Conservation (phyloP, 2,888 invertebrate genomes). For the Pammene fasciana region DNA sequence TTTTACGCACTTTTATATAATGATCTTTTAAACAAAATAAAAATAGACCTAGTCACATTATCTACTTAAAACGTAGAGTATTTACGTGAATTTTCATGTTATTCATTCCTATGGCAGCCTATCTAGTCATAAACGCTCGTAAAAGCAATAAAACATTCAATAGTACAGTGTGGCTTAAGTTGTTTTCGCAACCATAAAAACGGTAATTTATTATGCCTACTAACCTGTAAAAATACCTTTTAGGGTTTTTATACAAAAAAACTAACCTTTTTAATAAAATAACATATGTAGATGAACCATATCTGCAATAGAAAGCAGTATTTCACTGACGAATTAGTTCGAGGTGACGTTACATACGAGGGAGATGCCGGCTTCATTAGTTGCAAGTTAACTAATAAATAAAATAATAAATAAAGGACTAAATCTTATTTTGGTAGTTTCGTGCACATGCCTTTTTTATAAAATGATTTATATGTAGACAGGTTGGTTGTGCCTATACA, state of each 20-base stretch:
- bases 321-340: too few species aligned
- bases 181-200: background rate
- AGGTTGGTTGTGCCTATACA: background rate
- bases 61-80: too few species aligned
- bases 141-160: slow-evolving; percentile 2
- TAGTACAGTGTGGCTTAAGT: background rate
- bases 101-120: background rate
- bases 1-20: too few species aligned
- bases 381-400: background rate
- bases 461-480: background rate
- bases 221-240: background rate
- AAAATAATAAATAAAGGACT: too few species aligned
- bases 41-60: too few species aligned
- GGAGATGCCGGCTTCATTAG: background rate
- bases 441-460: too few species aligned
- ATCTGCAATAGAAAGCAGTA: too few species aligned
- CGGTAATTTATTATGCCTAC: background rate
- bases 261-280: background rate
- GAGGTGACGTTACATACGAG: too few species aligned
- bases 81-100: background rate
- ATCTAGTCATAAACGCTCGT: background rate
- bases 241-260: background rate
- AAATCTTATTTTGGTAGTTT: background rate
- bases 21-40: too few species aligned
- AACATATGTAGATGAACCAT: too few species aligned